Base-by-base conservation (phyloP, 2,797 vertebrate genomes). In the Rallus crepitans region DNA sequence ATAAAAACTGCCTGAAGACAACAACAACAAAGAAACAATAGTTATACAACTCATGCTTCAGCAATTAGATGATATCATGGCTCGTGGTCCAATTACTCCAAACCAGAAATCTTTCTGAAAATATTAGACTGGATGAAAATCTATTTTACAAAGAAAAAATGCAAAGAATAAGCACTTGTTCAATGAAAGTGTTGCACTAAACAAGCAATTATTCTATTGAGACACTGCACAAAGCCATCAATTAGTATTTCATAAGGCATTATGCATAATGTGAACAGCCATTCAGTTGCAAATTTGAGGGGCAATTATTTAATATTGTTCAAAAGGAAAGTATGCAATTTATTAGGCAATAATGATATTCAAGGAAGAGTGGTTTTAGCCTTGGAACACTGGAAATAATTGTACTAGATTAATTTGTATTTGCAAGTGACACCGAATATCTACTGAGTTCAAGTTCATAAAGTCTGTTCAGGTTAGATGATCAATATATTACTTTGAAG, bases 31-130 rank as follows among this genome's bases (percentile, higher is more conserved):
- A 28, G 30, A 78, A 52, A 52, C 25, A 52, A 52, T 53, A 55
- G 37, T 63, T 60, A 47, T 37, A 40, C 6, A 55, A n/a, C 4
- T 84, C 39, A 69, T 75, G 59, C 24, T 85, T 81, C 71, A 85
- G 47, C 81, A 94, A 92, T 86, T 93, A 95, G 96, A 78, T 14
- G 3, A 30, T 82, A 77, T 21, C 56, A 80, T 17, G 91, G 30
- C 81, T 90, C 78, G 82, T 82, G 73, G 71, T 89, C 81, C 75
- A 89, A 92, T 94, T 97, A 90, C 56, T 82, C 27, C 57, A 97
- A 95, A 94, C 27, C 19, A 95, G 84, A 96, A 96, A 93, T 93
- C 31, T 89, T 92, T 93, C 90, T 95, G 65, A 88, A 97, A 97
- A 93, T 66, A 89, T 63, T 83, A 79, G 35, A 82, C 10, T n/a